Percentiles rank a stretch among this genome's conserved stretches.
These are phyloP conservation scores for Megaleporinus macrocephalus DNA, from an alignment of 2,113 vertebrate species.

Conservation along the genomic window DNA sequence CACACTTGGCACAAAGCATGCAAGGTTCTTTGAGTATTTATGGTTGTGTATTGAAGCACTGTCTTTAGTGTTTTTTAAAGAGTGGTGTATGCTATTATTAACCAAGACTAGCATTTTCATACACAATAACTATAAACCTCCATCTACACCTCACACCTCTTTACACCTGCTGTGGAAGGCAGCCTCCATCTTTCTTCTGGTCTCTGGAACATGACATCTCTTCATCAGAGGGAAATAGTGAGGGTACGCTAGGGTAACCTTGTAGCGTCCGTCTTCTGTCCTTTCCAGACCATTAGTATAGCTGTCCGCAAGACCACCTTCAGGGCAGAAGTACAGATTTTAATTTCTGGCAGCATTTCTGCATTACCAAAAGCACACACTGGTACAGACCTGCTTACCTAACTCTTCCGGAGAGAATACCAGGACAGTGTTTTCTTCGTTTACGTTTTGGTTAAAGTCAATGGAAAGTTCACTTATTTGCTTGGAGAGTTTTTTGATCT, in stretches of 20 bases:
- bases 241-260: conserved; percentile 91
- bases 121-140: neutral
- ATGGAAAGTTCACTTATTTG: conserved; percentile 89
- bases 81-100: neutral
- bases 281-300: conserved; percentile 87
- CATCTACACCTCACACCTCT: conserved; percentile 77
- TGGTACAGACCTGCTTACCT: conserved; percentile 70
- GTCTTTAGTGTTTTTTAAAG: too few species aligned
- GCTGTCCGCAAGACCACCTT: conserved; percentile 87
- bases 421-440: conserved; percentile 87
- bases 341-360: neutral
- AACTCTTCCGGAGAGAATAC: conserved; percentile 86
- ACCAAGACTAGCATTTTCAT: neutral
- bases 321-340: conserved; percentile 32
- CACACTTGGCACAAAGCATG: too few species aligned
- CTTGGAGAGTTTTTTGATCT: conserved; percentile 90
- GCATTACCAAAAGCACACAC: neutral
- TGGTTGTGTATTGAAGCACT: too few species aligned
- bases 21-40: too few species aligned
- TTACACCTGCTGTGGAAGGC: conserved; percentile 93
- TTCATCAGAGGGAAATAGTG: conserved; percentile 95
- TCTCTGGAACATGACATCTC: conserved; percentile 89
- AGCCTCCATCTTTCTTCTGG: conserved; percentile 88
- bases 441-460: conserved; percentile 94
- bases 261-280: conserved; percentile 77